Evolutionary conservation across 2,888 invertebrate species (phyloP).

Genomic region (Pyralis farinalis): DNA sequence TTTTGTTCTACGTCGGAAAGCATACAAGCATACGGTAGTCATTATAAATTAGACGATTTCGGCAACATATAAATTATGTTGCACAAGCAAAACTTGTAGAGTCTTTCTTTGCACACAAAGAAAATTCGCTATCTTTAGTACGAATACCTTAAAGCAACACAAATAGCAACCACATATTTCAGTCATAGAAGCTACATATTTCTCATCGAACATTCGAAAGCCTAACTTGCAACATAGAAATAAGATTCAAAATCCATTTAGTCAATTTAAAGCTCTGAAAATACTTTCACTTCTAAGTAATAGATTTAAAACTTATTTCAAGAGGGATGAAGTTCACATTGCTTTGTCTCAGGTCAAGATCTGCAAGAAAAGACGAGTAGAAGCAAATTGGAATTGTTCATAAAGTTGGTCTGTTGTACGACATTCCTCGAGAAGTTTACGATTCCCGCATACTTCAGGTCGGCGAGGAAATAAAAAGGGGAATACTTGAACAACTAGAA

Average conservation of each 20-base stretch:
- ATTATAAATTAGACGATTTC: too few relatives aligned
- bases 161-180: too few relatives aligned
- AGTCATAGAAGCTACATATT: too few relatives aligned
- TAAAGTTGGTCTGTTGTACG: slow-evolving; percentile 30
- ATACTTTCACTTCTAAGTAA: background rate
- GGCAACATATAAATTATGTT: too few relatives aligned
- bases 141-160: too few relatives aligned
- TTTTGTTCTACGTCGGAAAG: too few relatives aligned
- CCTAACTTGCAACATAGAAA: background rate
- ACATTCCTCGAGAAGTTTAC: slow-evolving; percentile 28
- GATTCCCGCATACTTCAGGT: slow-evolving; percentile 22
- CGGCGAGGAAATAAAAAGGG: slow-evolving; percentile 20
- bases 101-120: too few relatives aligned
- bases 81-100: too few relatives aligned
- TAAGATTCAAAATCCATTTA: background rate
- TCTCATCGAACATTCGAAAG: too few relatives aligned
- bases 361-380: slow-evolving; percentile 18
- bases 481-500: slow-evolving; percentile 11
- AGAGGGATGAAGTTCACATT: background rate
- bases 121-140: too few relatives aligned
- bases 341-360: background rate
- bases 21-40: too few relatives aligned
- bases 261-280: background rate
- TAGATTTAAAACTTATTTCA: background rate
- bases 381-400: slow-evolving; percentile 57